phyloP scores from a whole-genome alignment of 2,888 invertebrate genomes.

The Petrolisthes cinctipes region DNA sequence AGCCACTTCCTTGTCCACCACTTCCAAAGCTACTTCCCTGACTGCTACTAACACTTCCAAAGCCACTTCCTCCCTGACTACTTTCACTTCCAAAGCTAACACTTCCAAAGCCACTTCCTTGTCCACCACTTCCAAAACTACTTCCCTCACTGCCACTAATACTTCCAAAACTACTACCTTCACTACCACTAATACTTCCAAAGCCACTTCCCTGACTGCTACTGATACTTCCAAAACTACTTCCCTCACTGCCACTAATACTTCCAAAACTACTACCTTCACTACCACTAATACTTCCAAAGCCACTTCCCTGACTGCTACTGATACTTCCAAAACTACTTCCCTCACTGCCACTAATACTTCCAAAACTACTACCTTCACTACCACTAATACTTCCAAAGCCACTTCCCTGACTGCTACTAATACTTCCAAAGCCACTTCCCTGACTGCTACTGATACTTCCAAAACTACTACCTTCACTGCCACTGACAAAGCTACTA shows the following conservation, averaged over 20 bases:
- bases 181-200: neutral
- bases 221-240: neutral
- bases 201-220: neutral
- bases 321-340: neutral
- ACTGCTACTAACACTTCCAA: neutral
- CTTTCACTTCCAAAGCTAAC: no score
- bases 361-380: no score
- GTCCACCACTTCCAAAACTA: no score
- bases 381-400: no score
- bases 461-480: conserved; percentile 7
- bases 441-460: neutral
- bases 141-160: neutral
- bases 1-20: neutral
- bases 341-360: neutral
- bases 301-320: no score
- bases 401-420: no score
- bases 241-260: no score
- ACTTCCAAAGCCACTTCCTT: no score
- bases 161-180: neutral
- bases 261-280: no score
- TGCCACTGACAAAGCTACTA: neutral
- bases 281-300: neutral
- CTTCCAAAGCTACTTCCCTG: neutral
- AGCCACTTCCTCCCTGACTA: neutral
- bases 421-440: no score